These are phyloP conservation scores for Laspeyria flexula DNA, from an alignment of 2,888 invertebrate genomes.

Conservation along the genomic window DNA sequence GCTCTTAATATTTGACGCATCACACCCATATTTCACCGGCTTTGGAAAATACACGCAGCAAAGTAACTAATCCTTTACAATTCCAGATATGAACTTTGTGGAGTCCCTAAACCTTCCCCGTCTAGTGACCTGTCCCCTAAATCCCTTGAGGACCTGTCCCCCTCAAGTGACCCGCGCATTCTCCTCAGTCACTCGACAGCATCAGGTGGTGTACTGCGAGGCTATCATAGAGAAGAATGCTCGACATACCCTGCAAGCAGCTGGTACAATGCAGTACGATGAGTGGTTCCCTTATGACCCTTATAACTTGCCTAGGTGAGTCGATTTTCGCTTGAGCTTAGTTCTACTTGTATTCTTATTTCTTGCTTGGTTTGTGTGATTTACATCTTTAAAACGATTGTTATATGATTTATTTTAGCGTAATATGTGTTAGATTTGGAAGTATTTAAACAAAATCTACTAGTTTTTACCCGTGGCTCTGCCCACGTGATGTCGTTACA, in stretches of 20 bases:
- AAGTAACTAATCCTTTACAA: slow-evolving; percentile 3
- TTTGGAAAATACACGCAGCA: no score
- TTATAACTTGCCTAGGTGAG: slow-evolving; percentile 90
- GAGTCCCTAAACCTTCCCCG: slow-evolving; percentile 94
- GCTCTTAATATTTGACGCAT: no score
- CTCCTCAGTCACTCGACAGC: slow-evolving; percentile 92
- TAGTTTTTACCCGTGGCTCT: no score
- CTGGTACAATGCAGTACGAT: slow-evolving; percentile 79
- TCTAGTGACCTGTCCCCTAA: slow-evolving; percentile 93
- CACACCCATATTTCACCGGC: no score
- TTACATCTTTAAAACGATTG: no score
- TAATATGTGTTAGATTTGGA: no score
- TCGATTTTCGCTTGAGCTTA: slow-evolving; percentile 12
- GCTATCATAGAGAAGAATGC: slow-evolving; percentile 94
- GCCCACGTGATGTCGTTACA: no score
- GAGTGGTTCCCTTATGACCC: slow-evolving; percentile 97
- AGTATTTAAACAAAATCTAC: no score
- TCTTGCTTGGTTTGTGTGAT: no score
- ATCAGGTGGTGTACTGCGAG: slow-evolving; percentile 97
- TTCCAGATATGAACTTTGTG: slow-evolving; percentile 91
- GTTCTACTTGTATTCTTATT: background rate
- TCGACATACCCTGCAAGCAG: slow-evolving; percentile 80
- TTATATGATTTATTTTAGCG: no score
- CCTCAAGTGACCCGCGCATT: slow-evolving; percentile 92
- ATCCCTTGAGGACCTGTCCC: slow-evolving; percentile 94